Evolutionary conservation across 1,140 invertebrate species (phyloP).

Genomic region (Hermatobates lingyangjiaoensis): DNA sequence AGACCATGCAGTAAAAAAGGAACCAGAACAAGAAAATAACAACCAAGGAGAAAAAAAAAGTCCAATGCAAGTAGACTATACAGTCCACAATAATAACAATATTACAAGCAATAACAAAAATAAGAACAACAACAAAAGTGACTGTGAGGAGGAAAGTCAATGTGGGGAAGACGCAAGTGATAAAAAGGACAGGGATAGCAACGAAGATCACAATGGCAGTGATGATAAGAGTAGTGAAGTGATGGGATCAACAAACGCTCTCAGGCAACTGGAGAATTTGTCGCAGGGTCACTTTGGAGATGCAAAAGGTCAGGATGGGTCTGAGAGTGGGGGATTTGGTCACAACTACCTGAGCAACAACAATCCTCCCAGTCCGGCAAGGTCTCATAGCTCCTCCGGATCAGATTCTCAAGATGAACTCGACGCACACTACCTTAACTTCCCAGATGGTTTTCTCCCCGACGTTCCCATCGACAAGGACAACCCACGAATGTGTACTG

Average conservation of each 20-base stretch:
- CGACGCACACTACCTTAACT: slow-evolving; percentile 42
- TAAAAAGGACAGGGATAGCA: slow-evolving; percentile 18
- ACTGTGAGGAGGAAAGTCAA: slow-evolving; percentile 10
- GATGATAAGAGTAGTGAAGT: slow-evolving; percentile 11
- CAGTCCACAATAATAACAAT: slow-evolving; percentile 11
- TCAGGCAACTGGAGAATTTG: slow-evolving; percentile 58
- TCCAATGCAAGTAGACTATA: slow-evolving; percentile 1
- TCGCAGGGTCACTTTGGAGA: slow-evolving; percentile 55
- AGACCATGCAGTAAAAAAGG: not conserved
- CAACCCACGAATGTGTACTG: slow-evolving; percentile 68
- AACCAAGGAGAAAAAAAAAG: slow-evolving; percentile 13
- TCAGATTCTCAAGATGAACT: slow-evolving; percentile 36
- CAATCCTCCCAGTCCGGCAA: slow-evolving; percentile 32
- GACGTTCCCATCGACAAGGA: slow-evolving; percentile 69
- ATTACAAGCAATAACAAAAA: slow-evolving; percentile 13
- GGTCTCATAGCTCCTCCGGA: slow-evolving; percentile 28
- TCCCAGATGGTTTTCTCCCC: slow-evolving; percentile 50
- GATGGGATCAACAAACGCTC: slow-evolving; percentile 31
- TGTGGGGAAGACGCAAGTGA: slow-evolving; percentile 13
- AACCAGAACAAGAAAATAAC: slow-evolving; percentile 11
- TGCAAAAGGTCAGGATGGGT: slow-evolving; percentile 25
- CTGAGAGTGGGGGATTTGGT: slow-evolving; percentile 25
- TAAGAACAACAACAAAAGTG: slow-evolving; percentile 10
- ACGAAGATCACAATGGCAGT: slow-evolving; percentile 15
- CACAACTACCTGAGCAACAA: slow-evolving; percentile 26